Conservation (phyloP, 2,113 vertebrate species). For the Pao palembangensis region DNA sequence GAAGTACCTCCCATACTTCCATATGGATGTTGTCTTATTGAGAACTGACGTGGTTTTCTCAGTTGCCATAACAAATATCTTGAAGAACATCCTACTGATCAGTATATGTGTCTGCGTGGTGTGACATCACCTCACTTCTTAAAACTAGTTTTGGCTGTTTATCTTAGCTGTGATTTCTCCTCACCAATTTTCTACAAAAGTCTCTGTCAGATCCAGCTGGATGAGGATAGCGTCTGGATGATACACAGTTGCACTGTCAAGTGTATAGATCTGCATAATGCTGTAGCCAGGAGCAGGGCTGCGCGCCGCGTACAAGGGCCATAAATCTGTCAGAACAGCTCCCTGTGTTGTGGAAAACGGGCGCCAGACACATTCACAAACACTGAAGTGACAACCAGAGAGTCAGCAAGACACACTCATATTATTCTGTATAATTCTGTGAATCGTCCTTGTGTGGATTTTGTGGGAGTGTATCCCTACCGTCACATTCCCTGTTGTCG, state of each 20-base stretch:
- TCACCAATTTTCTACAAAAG: no score
- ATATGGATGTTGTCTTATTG: conserved; percentile 16
- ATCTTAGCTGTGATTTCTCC: no score
- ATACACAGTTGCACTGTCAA: background rate
- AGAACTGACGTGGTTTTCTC: conserved; percentile 21
- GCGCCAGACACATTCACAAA: conserved; percentile 28
- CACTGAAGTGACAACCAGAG: background rate
- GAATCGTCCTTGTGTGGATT: conserved; percentile 11
- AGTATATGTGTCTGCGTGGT: conserved; percentile 11
- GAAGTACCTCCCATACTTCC: background rate
- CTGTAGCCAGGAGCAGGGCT: conserved; percentile 3
- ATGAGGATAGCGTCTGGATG: background rate
- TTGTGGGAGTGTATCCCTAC: background rate
- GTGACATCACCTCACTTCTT: background rate
- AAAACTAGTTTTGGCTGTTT: no score
- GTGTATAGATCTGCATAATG: conserved; percentile 16
- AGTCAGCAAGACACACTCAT: conserved; percentile 3
- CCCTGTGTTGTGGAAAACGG: conserved; percentile 50
- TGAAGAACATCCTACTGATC: conserved; percentile 32
- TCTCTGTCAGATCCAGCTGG: background rate
- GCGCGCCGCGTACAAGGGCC: conserved; percentile 26
- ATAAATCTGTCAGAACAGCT: conserved; percentile 60
- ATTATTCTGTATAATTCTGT: conserved; percentile 14
- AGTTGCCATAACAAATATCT: conserved; percentile 39
- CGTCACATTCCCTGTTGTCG: conserved; percentile 30